Evolutionary conservation across 1,140 invertebrate genomes (phyloP).

Genomic region (Drosophila athabasca): DNA sequence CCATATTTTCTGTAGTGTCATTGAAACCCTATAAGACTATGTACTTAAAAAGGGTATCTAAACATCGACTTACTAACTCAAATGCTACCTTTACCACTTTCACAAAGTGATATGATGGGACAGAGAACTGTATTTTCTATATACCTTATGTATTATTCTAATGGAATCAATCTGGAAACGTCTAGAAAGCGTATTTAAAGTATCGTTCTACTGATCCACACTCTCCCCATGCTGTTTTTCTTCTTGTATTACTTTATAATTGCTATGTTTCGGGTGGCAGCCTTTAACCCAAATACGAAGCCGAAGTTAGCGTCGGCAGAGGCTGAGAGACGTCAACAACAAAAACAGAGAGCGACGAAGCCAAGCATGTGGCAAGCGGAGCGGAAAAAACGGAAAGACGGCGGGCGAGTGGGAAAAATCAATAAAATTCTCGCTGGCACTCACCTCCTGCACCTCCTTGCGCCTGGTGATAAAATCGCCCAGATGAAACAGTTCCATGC

Average conservation of each 20-base stretch:
- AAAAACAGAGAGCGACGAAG: constrained; percentile 7
- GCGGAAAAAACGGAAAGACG: constrained; percentile 1
- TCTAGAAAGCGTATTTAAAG: background rate
- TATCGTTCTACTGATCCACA: constrained; percentile 28
- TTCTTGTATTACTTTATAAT: constrained; percentile 58
- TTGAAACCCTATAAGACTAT: too few relatives aligned
- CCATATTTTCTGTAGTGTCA: too few relatives aligned
- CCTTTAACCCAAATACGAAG: constrained; percentile 72
- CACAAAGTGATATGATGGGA: too few relatives aligned
- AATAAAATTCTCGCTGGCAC: constrained; percentile 64
- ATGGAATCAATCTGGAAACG: too few relatives aligned
- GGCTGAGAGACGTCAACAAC: constrained; percentile 62
- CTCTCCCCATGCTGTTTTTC: constrained; percentile 23
- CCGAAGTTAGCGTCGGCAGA: constrained; percentile 27
- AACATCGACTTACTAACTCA: too few relatives aligned
- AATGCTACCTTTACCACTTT: too few relatives aligned
- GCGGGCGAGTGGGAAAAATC: constrained; percentile 66
- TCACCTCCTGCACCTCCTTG: constrained; percentile 88
- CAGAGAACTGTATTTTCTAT: too few relatives aligned
- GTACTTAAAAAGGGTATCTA: too few relatives aligned
- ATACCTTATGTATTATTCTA: too few relatives aligned
- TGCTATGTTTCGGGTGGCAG: constrained; percentile 48
- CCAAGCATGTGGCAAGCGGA: background rate
- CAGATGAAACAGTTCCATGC: constrained; percentile 88
- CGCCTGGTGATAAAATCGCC: constrained; percentile 89